Evolutionary conservation across 2,888 invertebrate species (phyloP).

Genomic region (Folsomia manolachei): DNA sequence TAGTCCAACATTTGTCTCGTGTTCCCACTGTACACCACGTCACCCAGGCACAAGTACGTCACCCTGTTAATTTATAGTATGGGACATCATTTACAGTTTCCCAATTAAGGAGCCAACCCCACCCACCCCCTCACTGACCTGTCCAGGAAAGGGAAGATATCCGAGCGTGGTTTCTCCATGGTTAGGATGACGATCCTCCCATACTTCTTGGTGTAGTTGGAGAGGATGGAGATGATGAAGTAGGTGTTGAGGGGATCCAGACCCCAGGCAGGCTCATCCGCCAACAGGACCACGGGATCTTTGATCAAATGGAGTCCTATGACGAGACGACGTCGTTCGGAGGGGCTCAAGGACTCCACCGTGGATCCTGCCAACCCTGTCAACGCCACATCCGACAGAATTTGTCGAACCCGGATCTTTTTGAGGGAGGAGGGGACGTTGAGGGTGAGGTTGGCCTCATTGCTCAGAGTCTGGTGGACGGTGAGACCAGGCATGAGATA

Average conservation of each 20-base stretch:
- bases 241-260: conserved; percentile 93
- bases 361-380: conserved; percentile 67
- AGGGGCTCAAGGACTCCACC: conserved; percentile 53
- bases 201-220: conserved; percentile 80
- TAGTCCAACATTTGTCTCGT: conserved; percentile 90
- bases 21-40: conserved; percentile 86
- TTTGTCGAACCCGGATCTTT: conserved; percentile 82
- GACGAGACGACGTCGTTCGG: conserved; percentile 83
- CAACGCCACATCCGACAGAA: conserved; percentile 87
- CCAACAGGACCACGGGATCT: conserved; percentile 84
- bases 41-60: conserved; percentile 83
- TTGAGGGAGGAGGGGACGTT: conserved; percentile 73
- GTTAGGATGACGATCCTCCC: conserved; percentile 86
- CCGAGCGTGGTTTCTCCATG: conserved; percentile 88
- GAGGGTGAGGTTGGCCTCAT: conserved; percentile 65
- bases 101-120: too few relatives aligned
- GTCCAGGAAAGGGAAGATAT: conserved; percentile 93
- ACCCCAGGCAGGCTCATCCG: conserved; percentile 93
- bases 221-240: conserved; percentile 87
- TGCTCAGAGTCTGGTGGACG: conserved; percentile 78
- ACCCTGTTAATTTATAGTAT: conserved; percentile 64
- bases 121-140: too few relatives aligned
- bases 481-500: conserved; percentile 70
- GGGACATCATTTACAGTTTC: neutral
- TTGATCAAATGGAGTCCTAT: conserved; percentile 89